Conservation (phyloP, 2,888 invertebrate species). For the Protodeltote pygarga region DNA sequence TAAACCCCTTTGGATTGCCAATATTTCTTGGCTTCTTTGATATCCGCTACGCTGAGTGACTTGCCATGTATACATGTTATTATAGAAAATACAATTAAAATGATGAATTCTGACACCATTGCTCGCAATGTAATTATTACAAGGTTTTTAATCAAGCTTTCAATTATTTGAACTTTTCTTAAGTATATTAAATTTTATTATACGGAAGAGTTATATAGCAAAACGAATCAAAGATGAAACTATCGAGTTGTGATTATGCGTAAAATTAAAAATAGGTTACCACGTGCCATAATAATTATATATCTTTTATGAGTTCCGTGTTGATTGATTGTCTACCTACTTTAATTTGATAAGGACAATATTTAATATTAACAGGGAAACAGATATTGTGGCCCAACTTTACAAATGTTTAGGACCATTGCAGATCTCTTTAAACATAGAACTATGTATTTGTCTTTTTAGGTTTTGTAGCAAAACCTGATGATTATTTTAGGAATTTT, state of each 20-base stretch:
- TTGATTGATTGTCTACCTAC: too few relatives aligned
- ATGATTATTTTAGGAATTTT: too few relatives aligned
- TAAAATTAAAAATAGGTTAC: conserved; percentile 49
- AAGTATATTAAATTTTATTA: conserved; percentile 10
- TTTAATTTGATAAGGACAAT: too few relatives aligned
- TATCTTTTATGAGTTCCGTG: conserved; percentile 10
- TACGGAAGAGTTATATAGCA: conserved; percentile 18
- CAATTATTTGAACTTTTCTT: conserved; percentile 19
- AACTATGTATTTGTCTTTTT: too few relatives aligned
- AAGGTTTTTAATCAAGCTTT: conserved; percentile 4
- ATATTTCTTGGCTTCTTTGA: not conserved
- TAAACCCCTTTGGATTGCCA: too few relatives aligned
- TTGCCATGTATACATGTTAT: conserved; percentile 13
- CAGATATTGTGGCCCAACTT: too few relatives aligned
- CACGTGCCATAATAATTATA: too few relatives aligned
- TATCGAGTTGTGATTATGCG: conserved; percentile 35
- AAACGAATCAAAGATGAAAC: conserved; percentile 28
- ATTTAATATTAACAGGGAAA: too few relatives aligned
- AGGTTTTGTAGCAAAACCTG: too few relatives aligned
- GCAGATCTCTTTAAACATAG: too few relatives aligned
- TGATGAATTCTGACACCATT: conserved; percentile 18
- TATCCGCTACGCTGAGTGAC: not conserved
- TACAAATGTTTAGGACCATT: too few relatives aligned
- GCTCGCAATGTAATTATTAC: conserved; percentile 1
- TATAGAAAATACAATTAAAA: conserved; percentile 26